Percentiles rank a stretch among this genome's conserved stretches.
phyloP scores from a whole-genome alignment of 2,888 invertebrate species.

The Eristalinus aeneus region DNA sequence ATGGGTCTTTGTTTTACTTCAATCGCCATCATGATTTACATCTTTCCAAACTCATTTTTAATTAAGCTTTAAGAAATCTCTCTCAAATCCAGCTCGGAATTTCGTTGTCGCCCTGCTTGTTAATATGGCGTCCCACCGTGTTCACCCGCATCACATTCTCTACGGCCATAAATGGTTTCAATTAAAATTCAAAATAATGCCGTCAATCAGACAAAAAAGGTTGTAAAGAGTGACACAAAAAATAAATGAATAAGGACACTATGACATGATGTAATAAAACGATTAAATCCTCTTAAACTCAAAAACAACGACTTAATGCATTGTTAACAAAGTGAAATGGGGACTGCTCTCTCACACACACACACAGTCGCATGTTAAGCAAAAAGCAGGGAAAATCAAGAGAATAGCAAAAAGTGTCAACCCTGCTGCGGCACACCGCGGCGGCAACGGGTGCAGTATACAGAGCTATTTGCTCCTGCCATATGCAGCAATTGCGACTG shows the following conservation, averaged over 20 bases:
- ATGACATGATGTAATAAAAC: conserved; percentile 49
- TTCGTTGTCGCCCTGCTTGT: no score
- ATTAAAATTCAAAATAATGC: conserved; percentile 2
- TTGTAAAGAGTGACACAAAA: background rate
- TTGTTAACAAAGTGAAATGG: conserved; percentile 45
- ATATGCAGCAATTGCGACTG: conserved; percentile 36
- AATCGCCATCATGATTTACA: background rate
- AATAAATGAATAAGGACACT: background rate
- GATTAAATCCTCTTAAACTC: conserved; percentile 60
- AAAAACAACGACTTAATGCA: conserved; percentile 44
- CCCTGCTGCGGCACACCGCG: background rate
- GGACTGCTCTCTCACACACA: background rate
- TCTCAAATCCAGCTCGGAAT: no score
- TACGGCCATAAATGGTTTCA: background rate
- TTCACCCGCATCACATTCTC: background rate
- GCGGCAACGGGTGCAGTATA: background rate
- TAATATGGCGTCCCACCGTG: no score
- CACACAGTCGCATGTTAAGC: background rate
- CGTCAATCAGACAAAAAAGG: background rate
- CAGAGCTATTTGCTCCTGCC: background rate
- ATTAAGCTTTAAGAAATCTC: no score
- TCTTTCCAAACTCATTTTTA: no score
- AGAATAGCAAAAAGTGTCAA: background rate
- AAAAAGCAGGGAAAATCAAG: conserved; percentile 1
- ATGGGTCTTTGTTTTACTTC: background rate